Evolutionary conservation across 2,888 invertebrate genomes (phyloP).

Genomic region (Cremastinae sp.): DNA sequence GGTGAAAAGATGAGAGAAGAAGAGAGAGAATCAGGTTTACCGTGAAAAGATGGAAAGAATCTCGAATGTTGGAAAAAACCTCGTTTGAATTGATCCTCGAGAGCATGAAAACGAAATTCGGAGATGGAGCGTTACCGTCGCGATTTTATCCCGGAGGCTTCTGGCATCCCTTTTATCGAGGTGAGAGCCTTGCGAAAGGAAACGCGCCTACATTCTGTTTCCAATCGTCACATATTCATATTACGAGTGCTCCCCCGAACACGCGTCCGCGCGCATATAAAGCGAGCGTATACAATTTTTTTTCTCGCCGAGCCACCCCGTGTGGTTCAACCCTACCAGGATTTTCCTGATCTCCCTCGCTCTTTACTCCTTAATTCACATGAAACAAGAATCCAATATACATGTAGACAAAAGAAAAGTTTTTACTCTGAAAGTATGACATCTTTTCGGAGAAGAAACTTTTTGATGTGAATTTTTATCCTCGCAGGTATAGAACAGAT

Average conservation of each 20-base stretch:
- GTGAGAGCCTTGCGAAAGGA: conserved; percentile 26
- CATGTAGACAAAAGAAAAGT: too few relatives aligned
- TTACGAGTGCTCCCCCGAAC: conserved; percentile 26
- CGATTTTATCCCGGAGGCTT: conserved; percentile 53
- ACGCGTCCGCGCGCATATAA: conserved; percentile 3
- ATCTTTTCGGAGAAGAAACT: too few relatives aligned
- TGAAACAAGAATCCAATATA: too few relatives aligned
- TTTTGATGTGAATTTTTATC: too few relatives aligned
- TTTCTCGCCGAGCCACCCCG: conserved; percentile 25
- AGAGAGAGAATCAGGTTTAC: conserved; percentile 33
- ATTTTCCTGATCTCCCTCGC: conserved; percentile 5
- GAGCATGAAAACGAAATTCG: conserved; percentile 60
- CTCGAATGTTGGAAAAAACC: conserved; percentile 42
- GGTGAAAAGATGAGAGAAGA: conserved; percentile 3
- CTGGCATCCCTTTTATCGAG: conserved; percentile 53
- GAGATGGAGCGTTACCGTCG: conserved; percentile 57
- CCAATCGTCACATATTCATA: conserved; percentile 49
- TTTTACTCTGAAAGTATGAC: too few relatives aligned
- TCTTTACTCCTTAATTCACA: not conserved
- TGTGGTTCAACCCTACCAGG: not conserved
- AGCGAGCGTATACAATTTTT: conserved; percentile 28
- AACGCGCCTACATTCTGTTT: conserved; percentile 23
- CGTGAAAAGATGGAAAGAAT: conserved; percentile 35
- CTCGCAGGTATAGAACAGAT: too few relatives aligned
- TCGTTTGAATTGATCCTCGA: conserved; percentile 60